These are phyloP conservation scores for Sminthurides aquaticus DNA, from an alignment of 2,888 invertebrate genomes.

Conservation along the genomic window DNA sequence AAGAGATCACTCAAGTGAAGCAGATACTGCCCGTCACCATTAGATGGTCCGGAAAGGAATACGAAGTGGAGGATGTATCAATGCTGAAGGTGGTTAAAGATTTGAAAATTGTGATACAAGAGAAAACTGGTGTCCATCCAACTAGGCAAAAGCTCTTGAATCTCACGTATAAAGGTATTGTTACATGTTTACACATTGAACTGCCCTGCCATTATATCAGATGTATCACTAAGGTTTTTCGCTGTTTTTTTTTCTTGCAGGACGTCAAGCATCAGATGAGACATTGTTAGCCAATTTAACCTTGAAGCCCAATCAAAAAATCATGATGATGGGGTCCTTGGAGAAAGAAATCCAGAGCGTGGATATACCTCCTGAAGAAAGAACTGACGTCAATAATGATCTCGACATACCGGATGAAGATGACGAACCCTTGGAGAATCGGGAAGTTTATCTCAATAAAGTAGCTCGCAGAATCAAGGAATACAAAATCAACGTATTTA, in stretches of 20 bases:
- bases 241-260: slow-evolving; percentile 53
- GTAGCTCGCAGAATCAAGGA: slow-evolving; percentile 49
- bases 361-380: slow-evolving; percentile 61
- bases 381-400: slow-evolving; percentile 40
- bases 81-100: slow-evolving; percentile 68
- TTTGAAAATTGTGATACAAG: slow-evolving; percentile 76
- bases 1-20: not conserved
- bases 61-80: slow-evolving; percentile 64
- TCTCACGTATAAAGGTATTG: slow-evolving; percentile 85
- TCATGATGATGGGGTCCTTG: slow-evolving; percentile 95
- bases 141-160: slow-evolving; percentile 88
- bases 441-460: slow-evolving; percentile 54
- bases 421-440: slow-evolving; percentile 64
- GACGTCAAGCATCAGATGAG: slow-evolving; percentile 75
- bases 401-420: slow-evolving; percentile 38
- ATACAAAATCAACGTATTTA: slow-evolving; percentile 56
- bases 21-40: slow-evolving; percentile 55
- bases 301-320: slow-evolving; percentile 77
- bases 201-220: no score
- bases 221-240: no score
- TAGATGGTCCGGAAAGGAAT: slow-evolving; percentile 92
- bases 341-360: slow-evolving; percentile 86
- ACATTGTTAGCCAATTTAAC: slow-evolving; percentile 66
- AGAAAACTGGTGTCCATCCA: slow-evolving; percentile 82
- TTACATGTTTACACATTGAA: no score